Evolutionary conservation across 2,888 invertebrate genomes (phyloP).

Genomic region (Elmis aenea): DNA sequence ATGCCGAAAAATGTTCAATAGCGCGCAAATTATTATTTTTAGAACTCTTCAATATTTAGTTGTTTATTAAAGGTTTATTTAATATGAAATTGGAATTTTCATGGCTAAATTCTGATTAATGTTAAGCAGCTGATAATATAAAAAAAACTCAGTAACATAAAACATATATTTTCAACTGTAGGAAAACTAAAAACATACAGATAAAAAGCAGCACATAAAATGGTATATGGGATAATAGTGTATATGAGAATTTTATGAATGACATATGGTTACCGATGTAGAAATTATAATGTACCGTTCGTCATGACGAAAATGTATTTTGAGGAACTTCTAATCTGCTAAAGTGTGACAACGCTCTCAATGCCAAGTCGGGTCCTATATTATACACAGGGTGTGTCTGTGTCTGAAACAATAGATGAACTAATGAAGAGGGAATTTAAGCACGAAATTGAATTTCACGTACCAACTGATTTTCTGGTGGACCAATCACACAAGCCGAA

Average conservation of each 20-base stretch:
- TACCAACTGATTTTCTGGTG: conserved; percentile 64
- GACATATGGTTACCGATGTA: too few relatives aligned
- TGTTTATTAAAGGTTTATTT: too few relatives aligned
- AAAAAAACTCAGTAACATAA: conserved; percentile 3
- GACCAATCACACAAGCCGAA: conserved; percentile 58
- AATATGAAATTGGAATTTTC: too few relatives aligned
- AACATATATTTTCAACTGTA: conserved; percentile 12
- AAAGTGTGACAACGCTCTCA: conserved; percentile 50
- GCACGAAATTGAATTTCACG: conserved; percentile 27
- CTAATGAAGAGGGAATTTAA: background rate
- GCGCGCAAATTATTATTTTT: too few relatives aligned
- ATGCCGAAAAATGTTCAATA: too few relatives aligned
- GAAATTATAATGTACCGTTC: conserved; percentile 2
- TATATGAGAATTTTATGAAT: conserved; percentile 5
- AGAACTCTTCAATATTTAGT: too few relatives aligned
- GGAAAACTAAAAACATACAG: conserved; percentile 11
- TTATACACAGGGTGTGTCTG: conserved; percentile 80
- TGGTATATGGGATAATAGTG: conserved; percentile 12
- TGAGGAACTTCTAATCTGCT: conserved; percentile 26
- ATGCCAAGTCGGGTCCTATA: conserved; percentile 63
- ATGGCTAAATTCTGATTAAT: too few relatives aligned
- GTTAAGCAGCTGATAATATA: too few relatives aligned
- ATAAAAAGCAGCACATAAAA: conserved; percentile 12
- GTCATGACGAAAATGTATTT: conserved; percentile 12
- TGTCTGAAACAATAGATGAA: conserved; percentile 44